These are phyloP conservation scores for Sapayoa aenigma DNA, from an alignment of 2,113 vertebrate species.

Conservation along the genomic window DNA sequence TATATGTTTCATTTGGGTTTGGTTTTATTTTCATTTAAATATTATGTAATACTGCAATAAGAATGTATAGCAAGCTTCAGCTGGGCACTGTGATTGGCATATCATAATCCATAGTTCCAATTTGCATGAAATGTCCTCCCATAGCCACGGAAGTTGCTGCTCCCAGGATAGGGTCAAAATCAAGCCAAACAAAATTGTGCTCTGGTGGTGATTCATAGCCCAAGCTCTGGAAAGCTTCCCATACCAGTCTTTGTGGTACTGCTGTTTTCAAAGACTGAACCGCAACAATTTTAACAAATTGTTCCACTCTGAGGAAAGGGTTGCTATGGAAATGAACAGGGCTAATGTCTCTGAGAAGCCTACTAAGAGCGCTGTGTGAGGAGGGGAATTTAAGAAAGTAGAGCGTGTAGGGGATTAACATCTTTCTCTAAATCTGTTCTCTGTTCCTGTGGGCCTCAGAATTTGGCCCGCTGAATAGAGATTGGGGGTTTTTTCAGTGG, in stretches of 20 bases:
- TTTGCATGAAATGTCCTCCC: not conserved
- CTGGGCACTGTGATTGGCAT: rapidly evolving
- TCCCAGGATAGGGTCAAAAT: not conserved
- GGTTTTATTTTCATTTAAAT: not conserved
- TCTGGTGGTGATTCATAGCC: not conserved
- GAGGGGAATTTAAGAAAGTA: not conserved
- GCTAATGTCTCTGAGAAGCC: not conserved
- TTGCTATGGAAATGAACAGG: slow-evolving; percentile 58
- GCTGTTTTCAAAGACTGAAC: slow-evolving; percentile 7
- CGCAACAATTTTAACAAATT: slow-evolving; percentile 11
- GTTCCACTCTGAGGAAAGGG: not conserved
- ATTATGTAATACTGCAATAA: not conserved
- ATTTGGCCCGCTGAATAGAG: not conserved
- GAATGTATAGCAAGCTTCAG: not conserved
- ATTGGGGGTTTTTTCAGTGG: not conserved
- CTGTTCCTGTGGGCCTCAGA: not conserved
- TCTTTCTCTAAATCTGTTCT: not conserved
- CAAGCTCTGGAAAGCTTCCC: not conserved
- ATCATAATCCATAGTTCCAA: not conserved
- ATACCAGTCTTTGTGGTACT: not conserved
- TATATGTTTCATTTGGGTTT: not conserved
- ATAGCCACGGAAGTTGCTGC: not conserved
- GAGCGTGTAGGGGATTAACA: not conserved
- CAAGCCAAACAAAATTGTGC: not conserved
- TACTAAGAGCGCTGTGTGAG: not conserved